phyloP scores from a whole-genome alignment of 2,888 invertebrate species.

The Lysandra coridon region DNA sequence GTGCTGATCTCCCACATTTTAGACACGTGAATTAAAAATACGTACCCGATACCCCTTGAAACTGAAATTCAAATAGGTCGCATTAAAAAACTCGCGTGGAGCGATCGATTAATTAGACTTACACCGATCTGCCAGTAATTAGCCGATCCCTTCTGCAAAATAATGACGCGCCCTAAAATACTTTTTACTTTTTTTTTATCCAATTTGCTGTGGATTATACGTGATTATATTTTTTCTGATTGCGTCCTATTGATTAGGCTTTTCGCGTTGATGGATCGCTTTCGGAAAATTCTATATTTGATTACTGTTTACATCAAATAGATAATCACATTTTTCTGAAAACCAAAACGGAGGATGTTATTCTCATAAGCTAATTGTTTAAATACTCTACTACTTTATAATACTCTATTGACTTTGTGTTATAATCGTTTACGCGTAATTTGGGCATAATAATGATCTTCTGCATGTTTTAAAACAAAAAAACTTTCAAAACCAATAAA shows the following conservation, averaged over 20 bases:
- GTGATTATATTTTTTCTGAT: conserved; percentile 82
- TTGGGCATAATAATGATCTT: too few species aligned
- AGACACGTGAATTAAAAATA: conserved; percentile 1
- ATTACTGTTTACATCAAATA: not conserved
- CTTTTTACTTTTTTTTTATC: conserved; percentile 78
- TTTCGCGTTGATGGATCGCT: conserved; percentile 47
- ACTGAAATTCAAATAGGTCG: conserved; percentile 43
- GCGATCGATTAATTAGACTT: conserved; percentile 34
- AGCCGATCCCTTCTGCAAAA: conserved; percentile 75
- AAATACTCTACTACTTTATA: too few species aligned
- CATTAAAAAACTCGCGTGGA: conserved; percentile 53
- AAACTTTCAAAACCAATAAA: too few species aligned
- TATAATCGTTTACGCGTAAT: too few species aligned
- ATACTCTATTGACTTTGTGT: too few species aligned
- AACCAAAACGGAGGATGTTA: too few species aligned
- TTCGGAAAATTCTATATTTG: not conserved
- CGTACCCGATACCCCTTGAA: conserved; percentile 31
- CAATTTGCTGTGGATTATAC: conserved; percentile 81
- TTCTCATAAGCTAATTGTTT: too few species aligned
- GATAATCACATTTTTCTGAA: not conserved
- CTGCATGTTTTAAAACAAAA: too few species aligned
- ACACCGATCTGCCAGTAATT: conserved; percentile 77
- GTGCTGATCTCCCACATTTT: not conserved
- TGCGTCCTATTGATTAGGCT: conserved; percentile 74
- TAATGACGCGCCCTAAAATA: conserved; percentile 80